Evolutionary conservation across 2,797 vertebrate genomes (phyloP).

Genomic region (Poecilia picta): DNA sequence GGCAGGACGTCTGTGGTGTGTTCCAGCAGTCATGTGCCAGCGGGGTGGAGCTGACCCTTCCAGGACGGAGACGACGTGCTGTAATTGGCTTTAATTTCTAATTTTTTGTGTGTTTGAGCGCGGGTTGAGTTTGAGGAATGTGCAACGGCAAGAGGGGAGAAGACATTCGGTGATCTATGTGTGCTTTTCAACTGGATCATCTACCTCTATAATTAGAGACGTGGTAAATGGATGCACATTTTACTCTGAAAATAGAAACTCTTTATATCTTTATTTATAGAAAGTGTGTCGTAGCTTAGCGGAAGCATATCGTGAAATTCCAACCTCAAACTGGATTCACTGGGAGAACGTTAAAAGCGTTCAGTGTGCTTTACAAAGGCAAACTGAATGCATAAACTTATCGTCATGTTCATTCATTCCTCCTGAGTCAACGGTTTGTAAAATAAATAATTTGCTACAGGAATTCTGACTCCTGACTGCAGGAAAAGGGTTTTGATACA

Average conservation of each 20-base stretch:
- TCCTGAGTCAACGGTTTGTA: neutral
- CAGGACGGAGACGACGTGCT: conserved; percentile 34
- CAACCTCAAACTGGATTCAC: conserved; percentile 12
- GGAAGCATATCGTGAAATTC: neutral
- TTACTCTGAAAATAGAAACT: conserved; percentile 30
- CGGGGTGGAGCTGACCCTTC: conserved; percentile 64
- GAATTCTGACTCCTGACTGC: neutral
- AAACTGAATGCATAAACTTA: neutral
- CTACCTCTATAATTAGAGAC: conserved; percentile 14
- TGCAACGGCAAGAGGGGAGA: conserved; percentile 5
- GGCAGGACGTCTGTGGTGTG: conserved; percentile 58
- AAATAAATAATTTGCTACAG: neutral
- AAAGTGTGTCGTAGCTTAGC: conserved; percentile 12
- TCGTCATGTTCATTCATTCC: neutral
- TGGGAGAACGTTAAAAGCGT: neutral
- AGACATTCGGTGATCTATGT: conserved; percentile 13
- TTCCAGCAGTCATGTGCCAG: conserved; percentile 52
- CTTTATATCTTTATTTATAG: conserved; percentile 37
- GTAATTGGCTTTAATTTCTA: conserved; percentile 66
- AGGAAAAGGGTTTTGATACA: neutral
- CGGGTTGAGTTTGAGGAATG: conserved; percentile 56
- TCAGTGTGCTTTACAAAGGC: neutral
- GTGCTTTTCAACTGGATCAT: conserved; percentile 27
- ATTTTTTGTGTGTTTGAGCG: conserved; percentile 46
- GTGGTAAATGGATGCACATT: conserved; percentile 28